Conservation (phyloP, 2,113 vertebrate genomes). For the Corythaeola cristata region DNA sequence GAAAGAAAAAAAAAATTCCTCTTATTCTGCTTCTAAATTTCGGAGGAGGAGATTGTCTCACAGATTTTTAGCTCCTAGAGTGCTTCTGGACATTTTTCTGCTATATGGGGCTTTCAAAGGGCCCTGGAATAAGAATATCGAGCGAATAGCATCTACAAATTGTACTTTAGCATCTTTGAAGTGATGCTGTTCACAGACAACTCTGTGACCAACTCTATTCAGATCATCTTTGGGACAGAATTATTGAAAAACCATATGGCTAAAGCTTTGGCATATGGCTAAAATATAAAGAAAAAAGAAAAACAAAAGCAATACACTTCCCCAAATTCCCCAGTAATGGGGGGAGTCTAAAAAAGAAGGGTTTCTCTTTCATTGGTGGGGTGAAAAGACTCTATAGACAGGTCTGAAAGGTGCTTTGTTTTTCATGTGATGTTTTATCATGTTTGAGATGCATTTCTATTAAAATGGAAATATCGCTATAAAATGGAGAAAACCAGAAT, state of each 20-base stretch:
- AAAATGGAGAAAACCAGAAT: background rate
- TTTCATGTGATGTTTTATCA: background rate
- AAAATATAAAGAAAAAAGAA: background rate
- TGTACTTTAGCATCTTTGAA: background rate
- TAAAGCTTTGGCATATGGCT: background rate
- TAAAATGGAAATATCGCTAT: background rate
- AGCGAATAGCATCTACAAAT: background rate
- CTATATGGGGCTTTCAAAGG: background rate
- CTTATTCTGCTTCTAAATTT: background rate
- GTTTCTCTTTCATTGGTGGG: background rate
- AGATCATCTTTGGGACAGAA: background rate
- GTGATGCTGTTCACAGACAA: background rate
- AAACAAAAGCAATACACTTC: background rate
- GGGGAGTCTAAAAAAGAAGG: background rate
- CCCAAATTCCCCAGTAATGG: background rate
- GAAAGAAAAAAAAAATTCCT: background rate
- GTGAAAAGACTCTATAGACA: fast-evolving
- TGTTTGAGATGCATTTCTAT: background rate
- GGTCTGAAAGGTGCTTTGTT: background rate
- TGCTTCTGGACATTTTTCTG: background rate
- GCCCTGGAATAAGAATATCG: background rate
- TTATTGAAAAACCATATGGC: background rate
- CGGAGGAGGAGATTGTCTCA: background rate
- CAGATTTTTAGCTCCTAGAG: background rate
- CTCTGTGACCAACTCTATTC: background rate